These are phyloP conservation scores for Triplophysa yarkandensis DNA, from an alignment of 2,797 vertebrate genomes.

Conservation along the genomic window DNA sequence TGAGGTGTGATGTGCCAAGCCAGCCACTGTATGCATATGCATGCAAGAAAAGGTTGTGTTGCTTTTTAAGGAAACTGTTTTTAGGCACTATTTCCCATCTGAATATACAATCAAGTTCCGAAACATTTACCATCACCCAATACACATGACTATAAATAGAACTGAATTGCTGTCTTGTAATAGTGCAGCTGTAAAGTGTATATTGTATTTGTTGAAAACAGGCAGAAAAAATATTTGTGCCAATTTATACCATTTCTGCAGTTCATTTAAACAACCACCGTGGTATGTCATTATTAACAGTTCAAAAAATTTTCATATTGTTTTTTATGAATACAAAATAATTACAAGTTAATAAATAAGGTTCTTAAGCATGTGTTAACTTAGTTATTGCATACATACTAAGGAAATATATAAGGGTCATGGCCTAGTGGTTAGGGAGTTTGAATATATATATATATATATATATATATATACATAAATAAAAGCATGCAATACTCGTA, in stretches of 20 bases:
- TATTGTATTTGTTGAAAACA: neutral
- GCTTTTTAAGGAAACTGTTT: neutral
- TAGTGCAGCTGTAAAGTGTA: neutral
- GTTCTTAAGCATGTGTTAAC: too few species aligned
- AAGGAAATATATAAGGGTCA: too few species aligned
- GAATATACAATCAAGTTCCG: neutral
- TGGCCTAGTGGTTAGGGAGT: too few species aligned
- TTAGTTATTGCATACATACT: too few species aligned
- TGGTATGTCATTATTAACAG: neutral
- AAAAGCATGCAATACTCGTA: too few species aligned
- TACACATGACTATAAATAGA: neutral
- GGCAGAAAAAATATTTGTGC: neutral
- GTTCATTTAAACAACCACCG: neutral
- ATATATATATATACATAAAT: too few species aligned
- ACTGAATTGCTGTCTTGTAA: neutral
- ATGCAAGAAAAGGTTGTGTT: neutral
- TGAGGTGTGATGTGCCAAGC: constrained; percentile 33
- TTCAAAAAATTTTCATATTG: neutral
- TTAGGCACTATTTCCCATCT: neutral
- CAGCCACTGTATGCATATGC: constrained; percentile 17
- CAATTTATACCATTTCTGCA: neutral
- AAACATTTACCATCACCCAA: neutral
- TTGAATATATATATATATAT: too few species aligned
- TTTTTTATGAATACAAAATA: too few species aligned
- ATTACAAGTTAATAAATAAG: too few species aligned